These are phyloP conservation scores for Melanotaenia parkinsoni DNA, from an alignment of 2,797 vertebrate genomes.

Conservation along the genomic window DNA sequence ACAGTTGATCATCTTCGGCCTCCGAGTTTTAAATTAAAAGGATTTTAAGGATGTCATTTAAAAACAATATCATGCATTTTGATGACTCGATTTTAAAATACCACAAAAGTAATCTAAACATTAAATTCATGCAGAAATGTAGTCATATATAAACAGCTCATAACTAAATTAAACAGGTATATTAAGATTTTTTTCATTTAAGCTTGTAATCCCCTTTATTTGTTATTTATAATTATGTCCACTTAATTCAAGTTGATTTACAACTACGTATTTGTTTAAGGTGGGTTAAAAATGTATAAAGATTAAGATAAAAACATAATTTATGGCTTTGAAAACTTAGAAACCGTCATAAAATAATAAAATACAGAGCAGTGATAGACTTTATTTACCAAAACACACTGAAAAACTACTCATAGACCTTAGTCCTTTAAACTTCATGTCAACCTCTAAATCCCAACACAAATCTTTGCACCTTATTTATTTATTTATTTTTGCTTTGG, in stretches of 20 bases:
- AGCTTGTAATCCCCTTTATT: neutral
- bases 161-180: neutral
- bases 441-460: neutral
- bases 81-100: neutral
- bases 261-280: neutral
- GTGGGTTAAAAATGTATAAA: neutral
- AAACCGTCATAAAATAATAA: neutral
- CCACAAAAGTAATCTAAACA: neutral
- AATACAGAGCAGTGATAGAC: neutral
- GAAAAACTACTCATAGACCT: neutral
- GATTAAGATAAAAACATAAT: neutral
- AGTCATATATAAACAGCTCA: neutral
- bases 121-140: neutral
- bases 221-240: too few relatives aligned
- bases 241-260: neutral
- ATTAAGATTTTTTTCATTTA: neutral
- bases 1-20: neutral
- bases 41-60: neutral
- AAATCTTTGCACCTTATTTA: neutral
- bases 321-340: neutral
- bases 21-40: neutral
- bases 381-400: neutral
- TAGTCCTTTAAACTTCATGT: too few relatives aligned
- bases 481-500: neutral
- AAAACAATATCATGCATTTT: neutral